Evolutionary conservation across 2,113 vertebrate genomes (phyloP).

Genomic region (Hippocampus mohnikei): DNA sequence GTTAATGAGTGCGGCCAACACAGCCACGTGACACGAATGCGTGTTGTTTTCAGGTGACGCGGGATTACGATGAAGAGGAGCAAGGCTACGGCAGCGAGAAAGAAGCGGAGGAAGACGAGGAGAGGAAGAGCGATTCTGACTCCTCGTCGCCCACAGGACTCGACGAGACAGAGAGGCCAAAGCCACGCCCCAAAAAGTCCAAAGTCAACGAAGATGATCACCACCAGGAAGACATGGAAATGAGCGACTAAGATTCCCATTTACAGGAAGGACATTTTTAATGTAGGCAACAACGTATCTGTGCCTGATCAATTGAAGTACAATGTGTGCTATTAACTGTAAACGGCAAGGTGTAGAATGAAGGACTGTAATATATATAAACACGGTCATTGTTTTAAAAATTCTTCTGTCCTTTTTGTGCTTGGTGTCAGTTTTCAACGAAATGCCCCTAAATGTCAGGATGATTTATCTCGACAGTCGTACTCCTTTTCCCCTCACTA

Average conservation of each 20-base stretch:
- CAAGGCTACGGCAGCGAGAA: slow-evolving; percentile 96
- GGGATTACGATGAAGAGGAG: slow-evolving; percentile 97
- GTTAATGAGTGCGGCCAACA: not conserved
- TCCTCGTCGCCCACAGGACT: slow-evolving; percentile 75
- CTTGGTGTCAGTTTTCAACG: slow-evolving; percentile 37
- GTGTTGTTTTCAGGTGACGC: slow-evolving; percentile 80
- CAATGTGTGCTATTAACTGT: slow-evolving; percentile 72
- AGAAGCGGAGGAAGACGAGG: slow-evolving; percentile 83
- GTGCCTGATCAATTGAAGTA: slow-evolving; percentile 40
- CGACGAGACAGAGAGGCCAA: slow-evolving; percentile 69
- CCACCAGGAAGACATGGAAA: slow-evolving; percentile 98
- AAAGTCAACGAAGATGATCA: slow-evolving; percentile 93
- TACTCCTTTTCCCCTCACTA: not conserved
- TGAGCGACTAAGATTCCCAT: slow-evolving; percentile 87
- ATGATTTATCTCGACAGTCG: not conserved
- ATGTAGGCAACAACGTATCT: slow-evolving; percentile 33
- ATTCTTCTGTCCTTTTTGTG: slow-evolving; percentile 49
- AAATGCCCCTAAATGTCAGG: slow-evolving; percentile 33
- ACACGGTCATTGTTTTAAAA: slow-evolving; percentile 54
- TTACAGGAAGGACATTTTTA: slow-evolving; percentile 67
- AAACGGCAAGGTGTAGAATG: slow-evolving; percentile 57
- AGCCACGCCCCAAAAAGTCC: slow-evolving; percentile 78
- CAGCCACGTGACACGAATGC: not conserved
- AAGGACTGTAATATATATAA: slow-evolving; percentile 46
- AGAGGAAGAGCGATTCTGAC: slow-evolving; percentile 78